Conservation (phyloP, 2,888 invertebrate species). For the Mesorhabditis sp. region DNA sequence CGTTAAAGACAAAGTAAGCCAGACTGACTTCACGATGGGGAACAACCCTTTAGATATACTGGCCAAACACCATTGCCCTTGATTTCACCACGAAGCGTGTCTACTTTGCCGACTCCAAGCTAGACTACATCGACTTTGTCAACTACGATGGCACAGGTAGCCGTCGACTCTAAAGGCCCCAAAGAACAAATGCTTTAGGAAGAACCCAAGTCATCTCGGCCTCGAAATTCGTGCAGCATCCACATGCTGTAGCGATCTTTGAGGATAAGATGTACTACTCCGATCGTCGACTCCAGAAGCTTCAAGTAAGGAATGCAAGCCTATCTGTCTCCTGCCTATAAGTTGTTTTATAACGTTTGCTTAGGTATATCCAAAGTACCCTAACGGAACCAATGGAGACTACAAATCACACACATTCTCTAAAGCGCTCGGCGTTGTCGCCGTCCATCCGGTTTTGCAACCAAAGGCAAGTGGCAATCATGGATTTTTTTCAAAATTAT, state of each 20-base stretch:
- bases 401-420: slow-evolving; percentile 74
- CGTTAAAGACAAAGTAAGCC: slow-evolving; percentile 48
- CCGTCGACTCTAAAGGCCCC: too few relatives aligned
- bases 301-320: slow-evolving; percentile 21
- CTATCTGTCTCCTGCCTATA: background rate
- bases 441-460: slow-evolving; percentile 89
- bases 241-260: slow-evolving; percentile 88
- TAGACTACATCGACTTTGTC: slow-evolving; percentile 96
- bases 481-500: background rate
- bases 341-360: slow-evolving; percentile 6
- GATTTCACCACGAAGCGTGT: slow-evolving; percentile 87
- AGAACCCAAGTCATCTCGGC: slow-evolving; percentile 46
- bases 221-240: slow-evolving; percentile 80
- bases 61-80: slow-evolving; percentile 95
- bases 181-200: slow-evolving; percentile 19
- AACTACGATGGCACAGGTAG: slow-evolving; percentile 81
- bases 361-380: slow-evolving; percentile 56
- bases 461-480: slow-evolving; percentile 63
- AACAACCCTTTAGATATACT: slow-evolving; percentile 71
- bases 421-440: slow-evolving; percentile 82
- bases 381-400: slow-evolving; percentile 52
- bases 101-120: slow-evolving; percentile 93
- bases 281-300: slow-evolving; percentile 46
- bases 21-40: background rate
- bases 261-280: slow-evolving; percentile 91